Evolutionary conservation across 2,797 vertebrate species (phyloP).

Genomic region (Lagocephalus sceleratus): DNA sequence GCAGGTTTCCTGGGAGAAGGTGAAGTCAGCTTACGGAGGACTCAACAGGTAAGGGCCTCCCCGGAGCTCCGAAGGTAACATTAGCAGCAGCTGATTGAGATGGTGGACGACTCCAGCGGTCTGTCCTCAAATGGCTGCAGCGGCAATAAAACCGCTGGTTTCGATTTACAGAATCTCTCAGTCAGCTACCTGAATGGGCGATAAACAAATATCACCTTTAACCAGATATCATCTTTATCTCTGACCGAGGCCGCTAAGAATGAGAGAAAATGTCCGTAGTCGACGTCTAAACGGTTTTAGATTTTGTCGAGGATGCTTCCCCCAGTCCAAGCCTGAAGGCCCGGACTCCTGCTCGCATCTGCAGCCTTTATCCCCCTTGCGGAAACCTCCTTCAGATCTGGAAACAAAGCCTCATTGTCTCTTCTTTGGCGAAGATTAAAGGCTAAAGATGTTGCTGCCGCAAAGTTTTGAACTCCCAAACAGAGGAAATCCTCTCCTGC

Average conservation of each 20-base stretch:
- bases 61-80: background rate
- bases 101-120: too few species aligned
- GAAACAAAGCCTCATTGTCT: slow-evolving; percentile 48
- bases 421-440: slow-evolving; percentile 35
- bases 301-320: too few species aligned
- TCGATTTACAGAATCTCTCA: too few species aligned
- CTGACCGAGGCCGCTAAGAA: too few species aligned
- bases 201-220: too few species aligned
- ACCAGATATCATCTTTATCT: too few species aligned
- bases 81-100: background rate
- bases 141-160: too few species aligned
- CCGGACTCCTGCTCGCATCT: slow-evolving; percentile 28
- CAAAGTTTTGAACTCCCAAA: slow-evolving; percentile 34
- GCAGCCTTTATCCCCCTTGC: slow-evolving; percentile 33
- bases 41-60: slow-evolving; percentile 20
- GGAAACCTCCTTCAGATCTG: slow-evolving; percentile 39
- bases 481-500: slow-evolving; percentile 37
- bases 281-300: too few species aligned
- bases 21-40: slow-evolving; percentile 52
- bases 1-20: slow-evolving; percentile 57
- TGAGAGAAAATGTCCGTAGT: too few species aligned
- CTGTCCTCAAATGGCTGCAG: slow-evolving; percentile 5
- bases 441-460: slow-evolving; percentile 24
- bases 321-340: slow-evolving; percentile 23
- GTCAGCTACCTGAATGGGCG: too few species aligned